A percentile compares a stretch with the other conserved stretches of the same genome.
These are phyloP conservation scores for Uropsilus gracilis DNA, from an alignment of 2,113 vertebrate species.

Conservation along the genomic window DNA sequence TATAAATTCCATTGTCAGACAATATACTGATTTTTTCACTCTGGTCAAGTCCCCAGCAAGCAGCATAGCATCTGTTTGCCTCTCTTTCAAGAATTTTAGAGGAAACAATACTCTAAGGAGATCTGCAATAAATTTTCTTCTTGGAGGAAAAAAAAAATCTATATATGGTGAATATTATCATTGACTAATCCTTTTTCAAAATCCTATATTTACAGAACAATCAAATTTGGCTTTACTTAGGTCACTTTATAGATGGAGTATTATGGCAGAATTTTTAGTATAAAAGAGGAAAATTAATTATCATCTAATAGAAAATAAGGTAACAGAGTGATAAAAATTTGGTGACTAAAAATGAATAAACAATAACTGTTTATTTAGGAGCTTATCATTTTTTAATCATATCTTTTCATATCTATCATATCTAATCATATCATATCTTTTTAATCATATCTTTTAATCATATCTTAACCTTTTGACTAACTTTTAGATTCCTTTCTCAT, in stretches of 20 bases:
- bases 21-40: background rate
- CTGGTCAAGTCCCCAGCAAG: background rate
- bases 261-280: background rate
- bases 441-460: no score
- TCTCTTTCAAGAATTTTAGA: background rate
- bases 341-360: background rate
- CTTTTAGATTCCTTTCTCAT: background rate
- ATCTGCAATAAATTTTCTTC: background rate
- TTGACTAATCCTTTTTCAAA: background rate
- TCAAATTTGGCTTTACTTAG: background rate
- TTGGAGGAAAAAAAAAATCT: background rate
- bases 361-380: background rate
- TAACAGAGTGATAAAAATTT: background rate
- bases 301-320: background rate
- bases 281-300: background rate
- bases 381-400: background rate
- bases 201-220: background rate
- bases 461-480: background rate
- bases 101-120: background rate
- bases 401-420: no score
- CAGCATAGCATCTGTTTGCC: background rate
- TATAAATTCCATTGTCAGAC: background rate
- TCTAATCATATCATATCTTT: background rate
- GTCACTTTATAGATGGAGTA: background rate
- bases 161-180: background rate